Base-by-base conservation (phyloP, 2,888 invertebrate species). In the Liposcelis brunnea region DNA sequence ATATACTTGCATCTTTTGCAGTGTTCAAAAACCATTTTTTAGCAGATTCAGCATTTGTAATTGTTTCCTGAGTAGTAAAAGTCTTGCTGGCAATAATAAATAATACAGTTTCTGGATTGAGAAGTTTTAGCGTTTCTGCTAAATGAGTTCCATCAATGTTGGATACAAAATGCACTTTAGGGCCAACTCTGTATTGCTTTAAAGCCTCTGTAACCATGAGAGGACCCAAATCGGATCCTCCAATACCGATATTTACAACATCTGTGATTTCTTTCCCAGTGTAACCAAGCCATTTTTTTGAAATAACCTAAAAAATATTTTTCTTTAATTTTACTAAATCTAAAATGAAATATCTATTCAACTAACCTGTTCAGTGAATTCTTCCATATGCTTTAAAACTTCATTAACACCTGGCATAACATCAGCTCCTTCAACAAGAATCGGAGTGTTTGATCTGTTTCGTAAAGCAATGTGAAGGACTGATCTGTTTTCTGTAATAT, bases 61-160 rank as follows among this genome's bases (percentile, higher is more conserved):
- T 93, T 10, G 98, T 99, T 70, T 99, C 98, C 64, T 90, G 95
- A 0, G 97, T 98, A 40, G 97, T 98, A 65, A 93, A 98, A 2
- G 97, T 98, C 71, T 99, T 99, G 2, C 97, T 97, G 1, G 98
- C 98, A 58, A 99, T 87, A 61, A 99, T 94, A 67, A 99, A 99
- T 35, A 99, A 70, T 2, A 87, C 83, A 0, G 94, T 93, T 65
- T 95, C 95, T 0, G 94, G 82, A 65, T 84, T 74, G 21, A 98
- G 68, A 52, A 79, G 79, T 60, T 89, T 90, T 49, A 97, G 68
- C 2, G 87, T 85, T 64, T 95, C 93, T 0, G 89, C 91, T 56
- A 98, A 66, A 62, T 99, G 98, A 2, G 98, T 98, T 40, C 98
- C 98, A 68, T 99, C 98, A 57, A 99, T 91, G 63, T 99, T 99